Conservation (phyloP, 92 coral and sea anemone genomes). For the Zoanthus sociatus region DNA sequence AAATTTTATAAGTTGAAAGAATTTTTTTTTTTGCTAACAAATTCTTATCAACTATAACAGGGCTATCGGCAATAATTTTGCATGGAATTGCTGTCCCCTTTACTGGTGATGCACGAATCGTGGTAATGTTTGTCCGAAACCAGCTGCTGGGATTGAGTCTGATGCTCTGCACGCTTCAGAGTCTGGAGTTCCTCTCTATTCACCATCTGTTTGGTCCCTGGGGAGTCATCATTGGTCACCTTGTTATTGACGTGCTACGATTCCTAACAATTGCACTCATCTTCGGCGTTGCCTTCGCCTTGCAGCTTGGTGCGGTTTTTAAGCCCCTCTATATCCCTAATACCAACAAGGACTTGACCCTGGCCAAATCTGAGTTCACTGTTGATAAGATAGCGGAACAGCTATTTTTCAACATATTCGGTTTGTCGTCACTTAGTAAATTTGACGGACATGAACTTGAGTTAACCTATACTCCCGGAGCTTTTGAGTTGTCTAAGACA, state of each 20-base stretch:
- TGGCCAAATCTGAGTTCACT: conserved; percentile 2
- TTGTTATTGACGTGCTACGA: conserved; percentile 87
- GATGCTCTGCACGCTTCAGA: conserved; percentile 84
- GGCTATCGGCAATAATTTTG: conserved; percentile 58
- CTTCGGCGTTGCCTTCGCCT: conserved; percentile 85
- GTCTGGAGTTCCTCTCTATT: conserved; percentile 88
- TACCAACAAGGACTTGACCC: conserved; percentile 17
- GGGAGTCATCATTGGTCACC: conserved; percentile 98
- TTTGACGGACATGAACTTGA: conserved; percentile 30
- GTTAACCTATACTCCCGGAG: conserved; percentile 11
- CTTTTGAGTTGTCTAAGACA: conserved; percentile 65
- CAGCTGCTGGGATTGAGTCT: conserved; percentile 86
- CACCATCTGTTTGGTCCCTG: conserved; percentile 98
- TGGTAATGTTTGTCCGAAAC: conserved; percentile 83
- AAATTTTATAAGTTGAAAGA: too few relatives aligned
- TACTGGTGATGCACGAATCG: conserved; percentile 44
- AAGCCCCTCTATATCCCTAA: conserved; percentile 65
- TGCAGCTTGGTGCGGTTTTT: conserved; percentile 88
- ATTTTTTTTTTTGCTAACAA: neutral
- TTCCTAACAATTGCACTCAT: conserved; percentile 83
- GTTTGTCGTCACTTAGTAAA: conserved; percentile 62
- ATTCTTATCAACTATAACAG: conserved; percentile 14
- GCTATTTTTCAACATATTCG: conserved; percentile 88
- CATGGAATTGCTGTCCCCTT: conserved; percentile 78
- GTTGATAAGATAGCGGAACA: conserved; percentile 67